phyloP scores from a whole-genome alignment of 2,797 vertebrate genomes.

The Acipenser oxyrinchus region DNA sequence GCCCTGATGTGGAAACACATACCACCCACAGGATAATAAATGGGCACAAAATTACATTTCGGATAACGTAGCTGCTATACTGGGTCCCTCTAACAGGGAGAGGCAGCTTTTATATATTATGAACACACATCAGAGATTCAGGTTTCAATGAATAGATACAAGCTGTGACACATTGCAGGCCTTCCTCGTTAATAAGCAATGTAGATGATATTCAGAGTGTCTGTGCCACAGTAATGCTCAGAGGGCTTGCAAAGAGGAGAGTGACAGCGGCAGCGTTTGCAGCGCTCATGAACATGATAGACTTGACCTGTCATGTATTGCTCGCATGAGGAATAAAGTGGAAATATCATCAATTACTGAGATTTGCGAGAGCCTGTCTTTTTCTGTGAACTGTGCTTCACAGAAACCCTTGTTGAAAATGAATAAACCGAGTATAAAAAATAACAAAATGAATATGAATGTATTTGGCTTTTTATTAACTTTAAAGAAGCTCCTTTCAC shows the following conservation, averaged over 20 bases:
- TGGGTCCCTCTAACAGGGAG: too few species aligned
- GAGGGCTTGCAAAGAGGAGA: slow-evolving; percentile 38
- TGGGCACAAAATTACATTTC: too few species aligned
- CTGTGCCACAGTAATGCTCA: slow-evolving; percentile 45
- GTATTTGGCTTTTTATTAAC: slow-evolving; percentile 51
- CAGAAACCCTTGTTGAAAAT: slow-evolving; percentile 17
- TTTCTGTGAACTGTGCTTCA: slow-evolving; percentile 36
- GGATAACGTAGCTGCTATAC: too few species aligned
- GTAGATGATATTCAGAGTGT: slow-evolving; percentile 51
- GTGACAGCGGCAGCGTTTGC: slow-evolving; percentile 50
- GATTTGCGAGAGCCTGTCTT: slow-evolving; percentile 47
- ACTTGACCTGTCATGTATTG: slow-evolving; percentile 71
- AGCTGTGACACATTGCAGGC: slow-evolving; percentile 36
- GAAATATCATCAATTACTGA: slow-evolving; percentile 73
- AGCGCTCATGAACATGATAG: slow-evolving; percentile 69
- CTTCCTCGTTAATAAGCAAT: slow-evolving; percentile 49
- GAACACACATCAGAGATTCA: too few species aligned
- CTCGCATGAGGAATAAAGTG: slow-evolving; percentile 57
- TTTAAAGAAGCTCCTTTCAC: slow-evolving; percentile 4
- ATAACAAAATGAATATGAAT: slow-evolving; percentile 37
- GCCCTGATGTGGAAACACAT: too few species aligned
- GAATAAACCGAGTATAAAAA: slow-evolving; percentile 48
- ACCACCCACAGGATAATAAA: too few species aligned
- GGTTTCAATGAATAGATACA: neutral
- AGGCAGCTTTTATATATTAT: too few species aligned